A percentile compares a stretch with the other conserved stretches of the same genome.
These are phyloP conservation scores for Tridacna gigas DNA, from an alignment of 2,888 invertebrate species.

Conservation along the genomic window DNA sequence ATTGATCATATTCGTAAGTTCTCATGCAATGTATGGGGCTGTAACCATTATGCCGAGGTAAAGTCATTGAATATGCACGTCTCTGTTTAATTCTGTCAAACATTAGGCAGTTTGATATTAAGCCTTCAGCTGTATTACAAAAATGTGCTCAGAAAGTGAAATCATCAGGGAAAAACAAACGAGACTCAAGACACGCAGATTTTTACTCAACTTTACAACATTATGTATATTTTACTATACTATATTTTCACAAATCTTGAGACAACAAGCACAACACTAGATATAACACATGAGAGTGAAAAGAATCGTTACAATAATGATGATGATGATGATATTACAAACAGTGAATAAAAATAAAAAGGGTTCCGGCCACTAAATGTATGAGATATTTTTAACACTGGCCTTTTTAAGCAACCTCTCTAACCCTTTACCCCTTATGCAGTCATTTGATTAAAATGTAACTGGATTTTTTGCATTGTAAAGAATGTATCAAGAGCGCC, in stretches of 20 bases:
- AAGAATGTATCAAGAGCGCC: too few species aligned
- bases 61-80: too few species aligned
- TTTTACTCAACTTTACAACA: conserved; percentile 50
- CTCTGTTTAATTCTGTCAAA: too few species aligned
- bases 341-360: conserved; percentile 22
- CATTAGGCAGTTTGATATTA: too few species aligned
- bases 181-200: conserved; percentile 27
- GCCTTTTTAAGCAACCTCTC: background rate
- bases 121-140: too few species aligned
- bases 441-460: too few species aligned
- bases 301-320: background rate
- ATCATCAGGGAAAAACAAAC: conserved; percentile 9
- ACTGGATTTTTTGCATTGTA: too few species aligned
- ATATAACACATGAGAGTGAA: background rate
- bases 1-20: too few species aligned
- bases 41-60: too few species aligned
- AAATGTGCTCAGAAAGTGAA: too few species aligned
- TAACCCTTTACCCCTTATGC: background rate
- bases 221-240: conserved; percentile 62
- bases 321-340: background rate
- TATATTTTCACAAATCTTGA: conserved; percentile 48
- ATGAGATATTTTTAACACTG: conserved; percentile 23
- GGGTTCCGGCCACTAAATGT: conserved; percentile 35
- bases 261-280: conserved; percentile 39
- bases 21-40: too few species aligned